Base-by-base conservation (phyloP, 2,888 invertebrate genomes). In the Epinotia bilunana region DNA sequence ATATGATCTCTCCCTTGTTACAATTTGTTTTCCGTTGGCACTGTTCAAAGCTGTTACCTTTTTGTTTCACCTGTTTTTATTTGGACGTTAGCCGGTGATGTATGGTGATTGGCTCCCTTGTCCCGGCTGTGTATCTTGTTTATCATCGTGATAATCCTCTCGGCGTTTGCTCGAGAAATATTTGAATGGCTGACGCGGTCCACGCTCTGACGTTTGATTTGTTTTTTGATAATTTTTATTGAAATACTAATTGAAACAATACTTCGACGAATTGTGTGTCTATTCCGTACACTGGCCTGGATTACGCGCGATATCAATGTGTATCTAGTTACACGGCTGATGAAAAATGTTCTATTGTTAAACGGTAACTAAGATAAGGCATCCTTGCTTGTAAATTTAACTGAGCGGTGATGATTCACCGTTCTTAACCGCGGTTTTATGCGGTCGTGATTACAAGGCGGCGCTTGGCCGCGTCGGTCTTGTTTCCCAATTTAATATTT, bases 81-180 rank as follows among this genome's bases (percentile, higher is more conserved):
- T 91, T 87, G 89, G 88, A 86, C 87, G 88, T 87, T 87, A 86
- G 86, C 85, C 86, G 85, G 92, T 92, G 93, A 93, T 93, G 93
- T 93, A 93, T 93, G 93, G 92, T 93, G 93, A 93, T 94, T 93
- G 93, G 92, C 87, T 91, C 87, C 86, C 89, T 89, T 90, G 92
- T 91, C 90, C 90, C 89, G 87, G 84, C 85, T 86, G 87, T 89
- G 90, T 92, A 91, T 91, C 91, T 92, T 91, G 90, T 91, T 92
- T 91, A 91, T 91, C 91, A 91, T 91, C 91, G 88, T 88, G 91
- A 92, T 92, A 91, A 92, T 92, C 90, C 91, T 88, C 87, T 85
- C 83, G 84, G 86, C 85, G 86, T 88, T 83, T 86, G 87, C 83
- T 85, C 86, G 87, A 88, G 90, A 88, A 89, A 91, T 90, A 90